A percentile compares a stretch with the other conserved stretches of the same genome.
Conservation (phyloP, 2,113 vertebrate species). For the Candoia aspera region DNA sequence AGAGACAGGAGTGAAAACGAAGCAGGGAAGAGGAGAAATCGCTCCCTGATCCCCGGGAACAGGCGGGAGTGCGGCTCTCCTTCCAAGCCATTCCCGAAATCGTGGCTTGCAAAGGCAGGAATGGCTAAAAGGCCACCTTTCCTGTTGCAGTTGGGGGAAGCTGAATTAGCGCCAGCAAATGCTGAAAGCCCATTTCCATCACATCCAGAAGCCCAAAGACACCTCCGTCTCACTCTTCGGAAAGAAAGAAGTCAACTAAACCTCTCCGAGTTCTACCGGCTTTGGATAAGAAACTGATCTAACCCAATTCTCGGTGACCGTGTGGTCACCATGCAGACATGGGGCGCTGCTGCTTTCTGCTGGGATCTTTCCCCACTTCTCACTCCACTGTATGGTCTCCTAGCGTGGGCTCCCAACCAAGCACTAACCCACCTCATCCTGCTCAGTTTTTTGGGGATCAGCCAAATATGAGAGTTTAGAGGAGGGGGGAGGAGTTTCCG, state of each 20-base stretch:
- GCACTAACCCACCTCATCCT: no score
- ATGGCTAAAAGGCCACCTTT: neutral
- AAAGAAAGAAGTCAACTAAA: neutral
- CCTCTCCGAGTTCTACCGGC: neutral
- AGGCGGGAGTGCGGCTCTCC: rapidly evolving
- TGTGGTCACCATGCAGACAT: no score
- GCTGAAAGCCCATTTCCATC: neutral
- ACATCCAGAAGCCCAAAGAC: neutral
- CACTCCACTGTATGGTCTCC: no score
- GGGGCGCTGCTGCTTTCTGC: no score
- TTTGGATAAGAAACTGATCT: neutral
- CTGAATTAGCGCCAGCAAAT: neutral
- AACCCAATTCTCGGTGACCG: neutral
- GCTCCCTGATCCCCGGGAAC: slow-evolving; percentile 65
- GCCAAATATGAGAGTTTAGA: neutral
- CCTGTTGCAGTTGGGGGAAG: no score
- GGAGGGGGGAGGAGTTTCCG: neutral
- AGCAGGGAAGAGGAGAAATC: slow-evolving; percentile 49
- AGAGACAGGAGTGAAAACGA: slow-evolving; percentile 58
- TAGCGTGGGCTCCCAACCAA: no score
- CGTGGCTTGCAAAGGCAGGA: neutral
- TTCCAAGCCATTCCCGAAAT: neutral
- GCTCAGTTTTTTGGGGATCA: no score
- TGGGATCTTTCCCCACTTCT: no score
- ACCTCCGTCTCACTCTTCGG: neutral